A percentile compares a stretch with the other conserved stretches of the same genome.
Conservation (phyloP, 2,888 invertebrate genomes). For the Troilus luridus region DNA sequence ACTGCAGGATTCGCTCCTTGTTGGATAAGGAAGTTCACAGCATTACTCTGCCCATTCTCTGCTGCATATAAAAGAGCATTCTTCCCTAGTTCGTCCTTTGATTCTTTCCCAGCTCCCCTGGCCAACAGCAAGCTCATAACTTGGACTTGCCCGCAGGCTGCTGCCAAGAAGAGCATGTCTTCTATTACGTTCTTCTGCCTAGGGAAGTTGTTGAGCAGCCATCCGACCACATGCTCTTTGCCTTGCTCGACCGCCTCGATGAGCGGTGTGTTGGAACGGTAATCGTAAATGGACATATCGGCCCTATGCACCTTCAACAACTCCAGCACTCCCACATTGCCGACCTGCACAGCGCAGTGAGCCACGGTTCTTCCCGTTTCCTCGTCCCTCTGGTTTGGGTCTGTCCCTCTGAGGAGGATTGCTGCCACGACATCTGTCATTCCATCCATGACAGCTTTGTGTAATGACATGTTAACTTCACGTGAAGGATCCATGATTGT, state of each 20-base stretch:
- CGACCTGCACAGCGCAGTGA: slow-evolving; percentile 53
- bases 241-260: background rate
- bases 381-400: background rate
- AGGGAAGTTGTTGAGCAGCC: background rate
- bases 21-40: background rate
- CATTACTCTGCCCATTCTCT: background rate
- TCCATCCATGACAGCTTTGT: background rate
- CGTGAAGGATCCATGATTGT: background rate
- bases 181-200: background rate
- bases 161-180: background rate
- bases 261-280: background rate
- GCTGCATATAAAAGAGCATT: slow-evolving; percentile 39
- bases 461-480: background rate
- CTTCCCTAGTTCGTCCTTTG: slow-evolving; percentile 43
- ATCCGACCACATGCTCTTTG: background rate
- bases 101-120: slow-evolving; percentile 50
- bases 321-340: background rate
- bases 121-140: slow-evolving; percentile 42
- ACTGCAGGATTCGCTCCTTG: background rate
- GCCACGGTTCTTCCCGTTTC: slow-evolving; percentile 42
- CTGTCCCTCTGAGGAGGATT: background rate
- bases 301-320: slow-evolving; percentile 53
- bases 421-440: background rate
- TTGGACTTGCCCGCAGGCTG: background rate
- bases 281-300: background rate